Percentiles rank a stretch among this genome's conserved stretches.
phyloP scores from a whole-genome alignment of 2,113 vertebrate genomes.

The Anthoscopus minutus region DNA sequence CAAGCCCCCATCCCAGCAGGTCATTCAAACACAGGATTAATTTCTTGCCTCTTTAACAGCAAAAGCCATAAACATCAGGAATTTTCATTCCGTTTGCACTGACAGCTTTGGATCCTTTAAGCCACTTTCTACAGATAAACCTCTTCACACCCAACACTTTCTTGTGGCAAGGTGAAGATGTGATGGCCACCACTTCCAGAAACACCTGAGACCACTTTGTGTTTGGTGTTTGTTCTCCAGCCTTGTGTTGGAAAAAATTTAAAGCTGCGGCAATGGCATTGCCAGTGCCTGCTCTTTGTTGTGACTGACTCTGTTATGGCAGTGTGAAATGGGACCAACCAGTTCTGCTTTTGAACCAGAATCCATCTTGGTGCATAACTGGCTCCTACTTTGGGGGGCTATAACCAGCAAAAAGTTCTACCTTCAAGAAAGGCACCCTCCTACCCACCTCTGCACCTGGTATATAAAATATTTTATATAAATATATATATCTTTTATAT shows the following conservation, averaged over 20 bases:
- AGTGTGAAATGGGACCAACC: background rate
- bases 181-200: background rate
- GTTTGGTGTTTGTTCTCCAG: background rate
- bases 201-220: fast-evolving
- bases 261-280: fast-evolving
- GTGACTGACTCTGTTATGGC: too few species aligned
- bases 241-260: background rate
- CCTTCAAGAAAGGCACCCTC: background rate
- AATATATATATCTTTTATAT: too few species aligned
- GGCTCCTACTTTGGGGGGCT: background rate
- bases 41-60: background rate
- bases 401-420: background rate
- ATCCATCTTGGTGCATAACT: background rate
- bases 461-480: too few species aligned
- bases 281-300: background rate
- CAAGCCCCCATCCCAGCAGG: background rate
- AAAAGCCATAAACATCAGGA: background rate
- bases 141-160: fast-evolving
- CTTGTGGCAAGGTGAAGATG: fast-evolving
- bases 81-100: background rate
- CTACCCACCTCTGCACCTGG: background rate
- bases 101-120: background rate
- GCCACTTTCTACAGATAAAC: background rate
- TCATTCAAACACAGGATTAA: background rate
- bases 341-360: background rate